Evolutionary conservation across 1,140 invertebrate genomes (phyloP).

Genomic region (Liolophura sinensis): DNA sequence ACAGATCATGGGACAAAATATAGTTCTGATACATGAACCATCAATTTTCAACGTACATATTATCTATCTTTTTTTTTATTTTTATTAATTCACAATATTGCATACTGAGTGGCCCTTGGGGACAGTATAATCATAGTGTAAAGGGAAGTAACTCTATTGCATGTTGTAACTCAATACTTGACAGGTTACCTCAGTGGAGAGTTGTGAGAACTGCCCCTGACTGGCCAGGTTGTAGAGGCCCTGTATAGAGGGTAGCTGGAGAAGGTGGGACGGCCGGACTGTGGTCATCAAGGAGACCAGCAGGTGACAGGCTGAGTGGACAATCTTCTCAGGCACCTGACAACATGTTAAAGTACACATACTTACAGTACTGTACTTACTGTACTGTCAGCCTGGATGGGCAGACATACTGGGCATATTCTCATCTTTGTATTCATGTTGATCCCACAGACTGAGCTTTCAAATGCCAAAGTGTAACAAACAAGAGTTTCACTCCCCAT

Average conservation of each 20-base stretch:
- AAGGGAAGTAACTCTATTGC: too few species aligned
- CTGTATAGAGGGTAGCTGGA: conserved; percentile 60
- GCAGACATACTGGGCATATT: not conserved
- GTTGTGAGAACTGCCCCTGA: conserved; percentile 59
- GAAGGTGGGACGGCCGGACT: conserved; percentile 63
- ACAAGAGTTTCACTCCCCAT: too few species aligned
- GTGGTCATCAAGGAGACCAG: conserved; percentile 65
- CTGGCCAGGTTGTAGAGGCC: conserved; percentile 58
- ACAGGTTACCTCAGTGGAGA: conserved; percentile 54
- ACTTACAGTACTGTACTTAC: conserved; percentile 11
- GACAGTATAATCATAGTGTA: too few species aligned
- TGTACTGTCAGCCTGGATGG: not conserved
- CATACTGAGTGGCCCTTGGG: too few species aligned
- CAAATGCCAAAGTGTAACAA: too few species aligned
- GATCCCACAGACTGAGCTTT: too few species aligned
- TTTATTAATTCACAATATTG: too few species aligned
- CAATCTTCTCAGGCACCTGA: conserved; percentile 62
- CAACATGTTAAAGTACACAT: conserved; percentile 13
- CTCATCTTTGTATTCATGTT: too few species aligned
- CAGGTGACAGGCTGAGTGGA: conserved; percentile 67
- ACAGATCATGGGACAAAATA: too few species aligned
- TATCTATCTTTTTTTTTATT: too few species aligned
- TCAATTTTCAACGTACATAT: too few species aligned
- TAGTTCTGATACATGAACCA: too few species aligned
- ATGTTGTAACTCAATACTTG: not conserved